Conservation (phyloP, 2,113 vertebrate species). For the Pavo muticus region DNA sequence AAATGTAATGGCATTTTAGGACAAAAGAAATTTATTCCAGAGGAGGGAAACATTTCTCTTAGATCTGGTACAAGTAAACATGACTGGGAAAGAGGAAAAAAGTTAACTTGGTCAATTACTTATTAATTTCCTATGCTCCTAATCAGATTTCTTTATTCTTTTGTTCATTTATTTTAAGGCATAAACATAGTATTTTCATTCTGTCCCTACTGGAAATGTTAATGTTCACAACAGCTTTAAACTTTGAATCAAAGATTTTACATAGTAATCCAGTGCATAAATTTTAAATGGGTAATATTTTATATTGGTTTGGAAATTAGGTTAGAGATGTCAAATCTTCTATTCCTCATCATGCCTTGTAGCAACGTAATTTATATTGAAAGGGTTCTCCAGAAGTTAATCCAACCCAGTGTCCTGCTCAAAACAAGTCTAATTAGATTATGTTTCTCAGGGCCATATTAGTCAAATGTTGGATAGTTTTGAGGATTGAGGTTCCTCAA, state of each 20-base stretch:
- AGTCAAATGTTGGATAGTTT: neutral
- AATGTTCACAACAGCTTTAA: neutral
- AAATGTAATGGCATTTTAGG: neutral
- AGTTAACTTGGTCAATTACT: neutral
- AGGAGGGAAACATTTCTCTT: neutral
- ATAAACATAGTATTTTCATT: neutral
- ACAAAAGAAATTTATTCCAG: neutral
- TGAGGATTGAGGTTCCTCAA: neutral
- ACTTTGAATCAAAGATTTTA: neutral
- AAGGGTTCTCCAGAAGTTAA: neutral
- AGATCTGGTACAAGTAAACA: neutral
- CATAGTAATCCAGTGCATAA: neutral
- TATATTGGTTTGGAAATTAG: constrained; percentile 3
- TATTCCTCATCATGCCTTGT: neutral
- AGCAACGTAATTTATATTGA: neutral
- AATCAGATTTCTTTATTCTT: neutral
- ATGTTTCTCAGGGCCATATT: neutral
- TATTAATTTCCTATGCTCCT: neutral
- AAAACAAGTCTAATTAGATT: constrained; percentile 4
- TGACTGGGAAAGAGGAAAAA: neutral
- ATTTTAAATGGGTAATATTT: neutral
- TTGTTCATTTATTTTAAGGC: neutral
- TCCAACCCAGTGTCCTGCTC: neutral
- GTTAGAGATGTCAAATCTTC: neutral
- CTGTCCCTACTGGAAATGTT: neutral